These are phyloP conservation scores for Macroglossus sobrinus DNA, from an alignment of 2,113 vertebrate genomes.

Conservation along the genomic window DNA sequence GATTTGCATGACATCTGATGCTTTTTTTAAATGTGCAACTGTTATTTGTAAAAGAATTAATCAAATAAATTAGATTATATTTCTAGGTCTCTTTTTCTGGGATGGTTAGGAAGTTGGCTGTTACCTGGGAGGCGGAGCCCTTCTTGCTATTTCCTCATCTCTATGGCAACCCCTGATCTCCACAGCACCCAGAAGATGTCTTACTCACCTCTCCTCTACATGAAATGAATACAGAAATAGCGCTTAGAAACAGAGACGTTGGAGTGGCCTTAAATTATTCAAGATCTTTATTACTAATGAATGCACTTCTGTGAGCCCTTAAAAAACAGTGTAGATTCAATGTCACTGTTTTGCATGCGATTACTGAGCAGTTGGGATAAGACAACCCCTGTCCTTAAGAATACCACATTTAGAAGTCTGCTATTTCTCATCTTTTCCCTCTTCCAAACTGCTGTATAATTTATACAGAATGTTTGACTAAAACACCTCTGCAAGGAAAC, in stretches of 20 bases:
- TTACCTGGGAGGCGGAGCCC: not conserved
- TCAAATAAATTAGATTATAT: not conserved
- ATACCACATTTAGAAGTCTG: conserved; percentile 7
- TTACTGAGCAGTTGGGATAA: not conserved
- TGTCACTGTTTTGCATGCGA: not conserved
- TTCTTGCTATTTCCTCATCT: conserved; percentile 52
- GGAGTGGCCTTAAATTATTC: conserved; percentile 81
- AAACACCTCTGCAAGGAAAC: conserved; percentile 43
- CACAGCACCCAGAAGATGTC: conserved; percentile 45
- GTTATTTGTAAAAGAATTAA: conserved; percentile 21
- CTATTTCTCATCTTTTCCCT: conserved; percentile 44
- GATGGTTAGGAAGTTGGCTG: not conserved
- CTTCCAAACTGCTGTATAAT: conserved; percentile 22
- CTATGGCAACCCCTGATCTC: conserved; percentile 53
- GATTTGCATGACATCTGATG: not conserved
- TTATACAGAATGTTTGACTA: not conserved
- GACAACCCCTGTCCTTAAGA: not conserved
- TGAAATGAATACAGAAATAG: conserved; percentile 46
- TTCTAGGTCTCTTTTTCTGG: not conserved
- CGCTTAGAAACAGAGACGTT: conserved; percentile 76
- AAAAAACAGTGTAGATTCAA: conserved; percentile 40
- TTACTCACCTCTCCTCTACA: not conserved
- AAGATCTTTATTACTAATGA: conserved; percentile 82
- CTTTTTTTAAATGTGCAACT: not conserved
- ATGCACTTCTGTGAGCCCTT: conserved; percentile 68